Base-by-base conservation (phyloP, 2,888 invertebrate species). In the Tethea ocularis region DNA sequence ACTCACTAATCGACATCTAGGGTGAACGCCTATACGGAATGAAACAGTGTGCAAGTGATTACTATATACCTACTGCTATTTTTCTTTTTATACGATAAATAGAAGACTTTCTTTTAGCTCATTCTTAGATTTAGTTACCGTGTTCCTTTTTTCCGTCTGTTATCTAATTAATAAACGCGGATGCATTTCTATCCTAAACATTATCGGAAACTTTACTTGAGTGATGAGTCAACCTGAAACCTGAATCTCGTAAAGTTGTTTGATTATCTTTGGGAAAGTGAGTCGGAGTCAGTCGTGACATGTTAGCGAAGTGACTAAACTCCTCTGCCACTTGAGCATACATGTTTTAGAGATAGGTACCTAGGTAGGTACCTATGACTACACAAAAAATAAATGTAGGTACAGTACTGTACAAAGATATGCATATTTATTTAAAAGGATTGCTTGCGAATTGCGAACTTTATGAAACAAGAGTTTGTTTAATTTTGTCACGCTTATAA, bases 241-340 rank as follows among this genome's bases (percentile, higher is more conserved):
- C 68, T 68, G 72, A 69, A 67, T 67, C 74, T 78, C 80, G 77
- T 81, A 83, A 87, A 87, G 69, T 82, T 83, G 74, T 75, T 80
- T 83, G 83, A 87, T 87, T 84, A 84, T 85, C 84, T 84, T 83
- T 77, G 77, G 76, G 76, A 77, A 46, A 83, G 78, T 70, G 71
- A 79, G 77, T 77, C 73, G 68, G 70, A 73, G 71, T 69, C 72
- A 75, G 71, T 78, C 80, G 86, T 86, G 86, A 86, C 82, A 76
- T 84, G 83, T 80, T 69, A 80, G 80, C 74, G 68, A 81, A 82
- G 73, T 74, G 69, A 46, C 20, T 46, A 58, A 62, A 65, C 68
- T 61, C 69, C 57, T 62, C 59, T 58, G 57, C 67, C 59, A 58
- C 64, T 68, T 63, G 66, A 68, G 67, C 62, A 63, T 41, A 46